These are phyloP conservation scores for Stichodactyla mertensii DNA, from an alignment of 64 coral and sea anemone species.

Conservation along the genomic window DNA sequence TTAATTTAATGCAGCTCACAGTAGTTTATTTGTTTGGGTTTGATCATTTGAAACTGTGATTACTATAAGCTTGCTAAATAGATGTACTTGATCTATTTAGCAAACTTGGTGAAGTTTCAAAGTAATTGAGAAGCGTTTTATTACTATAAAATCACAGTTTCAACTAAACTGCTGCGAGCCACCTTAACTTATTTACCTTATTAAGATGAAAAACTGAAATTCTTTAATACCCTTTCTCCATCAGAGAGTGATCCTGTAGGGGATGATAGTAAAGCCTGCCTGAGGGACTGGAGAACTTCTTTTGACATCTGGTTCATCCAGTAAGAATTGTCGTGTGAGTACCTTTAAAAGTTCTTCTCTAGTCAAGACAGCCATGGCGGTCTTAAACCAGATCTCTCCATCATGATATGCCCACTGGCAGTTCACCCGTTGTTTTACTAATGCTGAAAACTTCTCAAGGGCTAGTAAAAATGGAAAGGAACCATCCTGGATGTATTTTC, in stretches of 20 bases:
- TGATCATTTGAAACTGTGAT: too few relatives aligned
- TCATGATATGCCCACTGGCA: constrained; percentile 16
- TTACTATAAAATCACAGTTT: too few relatives aligned
- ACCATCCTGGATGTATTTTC: constrained; percentile 45
- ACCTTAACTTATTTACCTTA: too few relatives aligned
- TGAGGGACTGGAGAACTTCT: constrained; percentile 26
- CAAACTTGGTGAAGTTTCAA: too few relatives aligned
- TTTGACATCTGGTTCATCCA: constrained; percentile 31
- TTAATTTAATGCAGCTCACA: too few relatives aligned
- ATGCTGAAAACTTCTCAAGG: constrained; percentile 32
- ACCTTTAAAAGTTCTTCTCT: constrained; percentile 31
- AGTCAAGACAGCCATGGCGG: constrained; percentile 18
- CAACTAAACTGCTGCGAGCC: too few relatives aligned
- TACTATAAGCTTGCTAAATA: too few relatives aligned
- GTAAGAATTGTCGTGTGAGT: constrained; percentile 36
- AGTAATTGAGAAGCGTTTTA: too few relatives aligned
- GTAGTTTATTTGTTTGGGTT: too few relatives aligned
- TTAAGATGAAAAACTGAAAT: too few relatives aligned
- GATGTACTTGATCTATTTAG: too few relatives aligned
- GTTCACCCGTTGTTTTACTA: constrained; percentile 38
- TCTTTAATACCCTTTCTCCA: too few relatives aligned
- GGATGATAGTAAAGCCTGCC: constrained; percentile 23
- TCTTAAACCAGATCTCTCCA: constrained; percentile 46
- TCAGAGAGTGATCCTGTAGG: not conserved
- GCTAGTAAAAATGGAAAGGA: constrained; percentile 49